phyloP scores from a whole-genome alignment of 2,888 invertebrate genomes.

The Cyrtodaria siliqua region DNA sequence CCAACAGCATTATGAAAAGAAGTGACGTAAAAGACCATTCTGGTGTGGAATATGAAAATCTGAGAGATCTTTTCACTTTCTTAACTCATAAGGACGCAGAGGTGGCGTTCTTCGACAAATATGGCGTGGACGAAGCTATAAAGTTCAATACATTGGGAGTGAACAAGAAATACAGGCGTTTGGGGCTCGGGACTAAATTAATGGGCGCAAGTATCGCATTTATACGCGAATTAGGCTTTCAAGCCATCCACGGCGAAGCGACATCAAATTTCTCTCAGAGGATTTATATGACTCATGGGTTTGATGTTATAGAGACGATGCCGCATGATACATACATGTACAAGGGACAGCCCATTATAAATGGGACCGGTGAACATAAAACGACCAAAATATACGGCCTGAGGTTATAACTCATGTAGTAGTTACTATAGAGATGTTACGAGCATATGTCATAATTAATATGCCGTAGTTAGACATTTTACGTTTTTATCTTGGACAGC shows the following conservation, averaged over 20 bases:
- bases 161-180: slow-evolving; percentile 38
- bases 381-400: slow-evolving; percentile 33
- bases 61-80: slow-evolving; percentile 32
- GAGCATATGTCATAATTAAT: no score
- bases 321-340: slow-evolving; percentile 37
- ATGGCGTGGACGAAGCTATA: slow-evolving; percentile 23
- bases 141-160: slow-evolving; percentile 46
- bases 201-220: slow-evolving; percentile 41
- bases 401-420: neutral
- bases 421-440: no score
- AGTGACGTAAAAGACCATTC: slow-evolving; percentile 18
- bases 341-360: slow-evolving; percentile 24
- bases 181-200: slow-evolving; percentile 41
- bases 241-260: slow-evolving; percentile 41
- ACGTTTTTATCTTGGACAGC: no score
- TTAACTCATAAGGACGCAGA: slow-evolving; percentile 33
- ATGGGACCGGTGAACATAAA: slow-evolving; percentile 36
- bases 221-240: slow-evolving; percentile 39
- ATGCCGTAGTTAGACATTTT: no score
- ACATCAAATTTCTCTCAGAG: slow-evolving; percentile 52
- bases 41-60: slow-evolving; percentile 27
- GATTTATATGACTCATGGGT: slow-evolving; percentile 39
- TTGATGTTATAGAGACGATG: slow-evolving; percentile 28
- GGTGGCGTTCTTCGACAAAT: slow-evolving; percentile 25
- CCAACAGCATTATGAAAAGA: slow-evolving; percentile 18